Evolutionary conservation across 2,113 vertebrate species (phyloP), one percentile per base, ranked within the genome.

Genomic region (Elgaria multicarinata): DNA sequence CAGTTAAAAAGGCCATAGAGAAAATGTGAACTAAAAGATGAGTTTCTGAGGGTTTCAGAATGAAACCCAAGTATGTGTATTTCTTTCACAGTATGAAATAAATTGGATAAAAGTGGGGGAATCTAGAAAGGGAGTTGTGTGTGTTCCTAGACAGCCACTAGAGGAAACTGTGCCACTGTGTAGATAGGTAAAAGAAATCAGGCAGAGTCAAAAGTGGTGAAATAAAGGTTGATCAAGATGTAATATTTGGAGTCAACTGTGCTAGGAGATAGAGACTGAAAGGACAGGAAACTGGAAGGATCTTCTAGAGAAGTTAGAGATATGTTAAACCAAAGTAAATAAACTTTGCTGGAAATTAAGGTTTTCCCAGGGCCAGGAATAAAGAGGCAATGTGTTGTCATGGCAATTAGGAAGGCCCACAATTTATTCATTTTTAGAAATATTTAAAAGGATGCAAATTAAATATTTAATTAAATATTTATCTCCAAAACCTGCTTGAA

Each of bases 11-110:
- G 74, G 92, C 91, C 87, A 92, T 74, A 91, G 46, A 36, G 78
- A 78, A 79, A 89, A 90, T 92, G 87, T 85, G 26, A 87, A 92
- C 72, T 78, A 67, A 39, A 87, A 90, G 87, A 85, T 90, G n/a
- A 64, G 81, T 92, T 91, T 89, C 53, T 66, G 28, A 69, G 28
- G 4, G 67, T 46, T 76, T 91, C 44, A 28, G 87, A 90, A 88
- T 88, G 22, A 91, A 93, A 89, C 62, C 80, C 87, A 92, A 4
- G 16, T 75, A 33, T 44, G 72, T 26, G 42, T 14, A 88, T 94
- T 92, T 90, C 71, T 85, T 91, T 90, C 85, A 87, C 53, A 83
- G 83, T 46, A 4, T 87, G 85, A 36, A 82, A 92, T 83, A 90
- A 77, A 88, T 33, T 92, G 42, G 18, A 6, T 33, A 8, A 55